A percentile compares a stretch with the other conserved stretches of the same genome.
Evolutionary conservation across 2,797 vertebrate species (phyloP).

Genomic region (Adelosebastes latens): DNA sequence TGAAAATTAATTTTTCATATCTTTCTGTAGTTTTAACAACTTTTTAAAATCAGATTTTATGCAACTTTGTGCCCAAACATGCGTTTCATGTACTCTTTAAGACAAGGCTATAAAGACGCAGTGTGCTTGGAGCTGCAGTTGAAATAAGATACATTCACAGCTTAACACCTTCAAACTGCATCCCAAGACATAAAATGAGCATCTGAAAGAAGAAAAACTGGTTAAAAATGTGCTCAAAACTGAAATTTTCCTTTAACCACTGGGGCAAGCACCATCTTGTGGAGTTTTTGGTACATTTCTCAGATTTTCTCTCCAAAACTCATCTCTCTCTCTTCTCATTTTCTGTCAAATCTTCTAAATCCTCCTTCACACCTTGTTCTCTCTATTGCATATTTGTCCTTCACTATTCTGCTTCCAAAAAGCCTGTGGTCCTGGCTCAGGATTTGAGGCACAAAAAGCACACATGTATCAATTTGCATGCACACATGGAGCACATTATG

Average conservation of each 20-base stretch:
- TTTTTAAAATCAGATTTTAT: not conserved
- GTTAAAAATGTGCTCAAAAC: not conserved
- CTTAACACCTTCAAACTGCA: not conserved
- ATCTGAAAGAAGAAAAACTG: not conserved
- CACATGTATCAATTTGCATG: conserved; percentile 23
- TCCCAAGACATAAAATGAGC: not conserved
- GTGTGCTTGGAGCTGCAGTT: too few species aligned
- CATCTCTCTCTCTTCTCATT: not conserved
- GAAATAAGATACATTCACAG: not conserved
- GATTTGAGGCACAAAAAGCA: conserved; percentile 8
- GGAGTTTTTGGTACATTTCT: not conserved
- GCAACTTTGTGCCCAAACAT: not conserved
- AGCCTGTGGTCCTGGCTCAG: conserved; percentile 11
- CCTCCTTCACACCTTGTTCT: conserved; percentile 10
- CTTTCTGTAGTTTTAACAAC: not conserved
- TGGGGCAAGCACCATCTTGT: not conserved
- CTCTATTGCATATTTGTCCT: conserved; percentile 27
- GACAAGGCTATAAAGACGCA: not conserved
- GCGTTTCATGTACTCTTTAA: not conserved
- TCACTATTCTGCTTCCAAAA: conserved; percentile 27
- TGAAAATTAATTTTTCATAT: too few species aligned
- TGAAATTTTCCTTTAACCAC: not conserved
- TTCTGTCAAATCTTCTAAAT: conserved; percentile 15
- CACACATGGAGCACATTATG: conserved; percentile 4
- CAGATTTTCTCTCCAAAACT: not conserved